Base-by-base conservation (phyloP, 2,113 vertebrate species). In the Siniperca knerii region DNA sequence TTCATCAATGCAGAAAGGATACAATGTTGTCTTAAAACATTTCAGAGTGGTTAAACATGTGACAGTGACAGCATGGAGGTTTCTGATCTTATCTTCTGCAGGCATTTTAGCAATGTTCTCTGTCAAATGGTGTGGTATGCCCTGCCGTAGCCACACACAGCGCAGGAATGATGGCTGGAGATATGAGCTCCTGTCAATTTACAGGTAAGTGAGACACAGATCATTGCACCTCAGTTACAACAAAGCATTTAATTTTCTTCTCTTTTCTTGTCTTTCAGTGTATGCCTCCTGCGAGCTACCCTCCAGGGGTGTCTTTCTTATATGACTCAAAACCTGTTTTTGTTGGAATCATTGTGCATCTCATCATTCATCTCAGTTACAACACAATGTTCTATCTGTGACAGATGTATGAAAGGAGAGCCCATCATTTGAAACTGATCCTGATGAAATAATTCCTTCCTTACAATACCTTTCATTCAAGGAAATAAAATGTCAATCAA, bases 61-160 rank as follows among this genome's bases (percentile, higher is more conserved):
- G 93, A 94, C 90, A 50, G 60, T 16, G 65, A 75, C 48, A 7
- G 8, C 8, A 79, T 12, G 12, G 8, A 65, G 57, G 73, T 50
- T 85, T 79, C 11, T 91, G 93, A 95, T 92, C 6, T 62, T 91
- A 94, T 95, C 94, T 7, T 23, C 1, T 16, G 1, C 25, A 76
- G 23, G 54, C 74, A 94, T 95, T 82, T 83, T 44, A 72, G 18
- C 8, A 4, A 92, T 86, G 87, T 68, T 74, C 72, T 33, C 13
- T 82, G 87, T 93, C 92, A 94, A 89, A 88, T 93, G 89, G 60
- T 61, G 73, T 16, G 35, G 68, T 48, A 6, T 75, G 40, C 37
- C 77, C 40, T 68, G 46, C 52, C 50, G 20, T 77, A 21, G 65
- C 29, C 2, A 6, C 46, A n/a, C 7, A 54, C 16, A 23, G 57